Evolutionary conservation across 92 coral and sea anemone genomes (phyloP), one percentile per base, ranked within the genome.

Genomic region (Muricea muricata): DNA sequence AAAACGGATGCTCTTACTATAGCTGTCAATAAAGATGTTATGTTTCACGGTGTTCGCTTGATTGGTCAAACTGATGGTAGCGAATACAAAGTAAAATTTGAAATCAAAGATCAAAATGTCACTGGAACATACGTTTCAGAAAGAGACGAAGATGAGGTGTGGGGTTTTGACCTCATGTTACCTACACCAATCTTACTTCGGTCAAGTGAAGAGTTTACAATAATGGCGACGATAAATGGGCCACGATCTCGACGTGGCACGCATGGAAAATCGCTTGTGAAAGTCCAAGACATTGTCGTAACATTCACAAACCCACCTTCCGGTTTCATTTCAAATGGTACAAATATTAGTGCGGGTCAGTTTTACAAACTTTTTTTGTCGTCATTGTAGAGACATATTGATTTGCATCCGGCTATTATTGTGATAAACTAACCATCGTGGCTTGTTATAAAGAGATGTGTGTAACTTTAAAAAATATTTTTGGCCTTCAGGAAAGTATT

Each of bases 81-180:
- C 9, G 13, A 26, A 9, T 89, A 89, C 58, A 47, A 78, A 29
- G 90, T 85, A 0, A 52, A 70, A 29, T 47, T 78, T 46, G 82
- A 50, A 25, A 48, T 90, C 33, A 72, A 65, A n/a, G 39, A 65
- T 9, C 10, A 18, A 20, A 21, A 23, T 28, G 65, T 61, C 9
- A 61, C 65, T 40, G 87, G 88, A 26, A 81, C 28, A 7, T 78
- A 50, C 46, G 29, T 29, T 1, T 46, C 87, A 17, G 35, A 65
- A 14, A 7, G 6, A 4, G 29, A 65, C 13, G 37, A 34, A 34
- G 35, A 65, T 39, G 79, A 15, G 30, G 60, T 40, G 45, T 65
- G 81, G 55, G 90, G 90, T 37, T 90, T 86, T 65, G 88, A 90
- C 15, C 50, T 89, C 11, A 46, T 80, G 35, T 85, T 89, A 74